Conservation (phyloP, 2,113 vertebrate genomes). For the Pundamilia nyererei region DNA sequence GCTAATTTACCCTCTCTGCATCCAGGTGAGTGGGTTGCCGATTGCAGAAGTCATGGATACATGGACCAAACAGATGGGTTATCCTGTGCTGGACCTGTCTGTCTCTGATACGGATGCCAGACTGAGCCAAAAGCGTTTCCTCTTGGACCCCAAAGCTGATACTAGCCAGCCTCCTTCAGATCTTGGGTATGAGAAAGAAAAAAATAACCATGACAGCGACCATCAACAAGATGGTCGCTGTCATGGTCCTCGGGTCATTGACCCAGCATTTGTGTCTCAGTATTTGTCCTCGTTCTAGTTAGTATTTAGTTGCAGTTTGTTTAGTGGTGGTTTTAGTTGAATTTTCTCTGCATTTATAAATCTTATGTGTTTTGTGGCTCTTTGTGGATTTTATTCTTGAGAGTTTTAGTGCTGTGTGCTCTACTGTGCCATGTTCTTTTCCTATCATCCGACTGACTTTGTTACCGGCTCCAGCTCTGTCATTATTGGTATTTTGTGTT, state of each 20-base stretch:
- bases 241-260: neutral
- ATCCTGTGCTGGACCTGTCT: constrained; percentile 79
- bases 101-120: neutral
- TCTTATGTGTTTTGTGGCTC: neutral
- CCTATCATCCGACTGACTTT: neutral
- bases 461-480: neutral
- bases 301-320: neutral
- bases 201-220: neutral
- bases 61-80: constrained; percentile 97
- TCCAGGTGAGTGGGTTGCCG: constrained; percentile 77
- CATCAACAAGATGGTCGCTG: too few relatives aligned
- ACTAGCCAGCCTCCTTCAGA: constrained; percentile 68
- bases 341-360: neutral
- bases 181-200: constrained; percentile 64
- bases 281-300: neutral
- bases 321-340: neutral
- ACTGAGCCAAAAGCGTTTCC: constrained; percentile 82
- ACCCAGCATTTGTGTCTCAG: neutral
- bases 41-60: constrained; percentile 90
- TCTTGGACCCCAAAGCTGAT: constrained; percentile 81
- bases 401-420: neutral
- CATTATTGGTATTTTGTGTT: neutral
- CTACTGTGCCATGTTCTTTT: neutral
- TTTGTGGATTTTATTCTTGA: neutral
- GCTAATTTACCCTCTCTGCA: neutral